Evolutionary conservation across 2,797 vertebrate species (phyloP), one percentile per base, ranked within the genome.

Genomic region (Crocodylus rhombifer): DNA sequence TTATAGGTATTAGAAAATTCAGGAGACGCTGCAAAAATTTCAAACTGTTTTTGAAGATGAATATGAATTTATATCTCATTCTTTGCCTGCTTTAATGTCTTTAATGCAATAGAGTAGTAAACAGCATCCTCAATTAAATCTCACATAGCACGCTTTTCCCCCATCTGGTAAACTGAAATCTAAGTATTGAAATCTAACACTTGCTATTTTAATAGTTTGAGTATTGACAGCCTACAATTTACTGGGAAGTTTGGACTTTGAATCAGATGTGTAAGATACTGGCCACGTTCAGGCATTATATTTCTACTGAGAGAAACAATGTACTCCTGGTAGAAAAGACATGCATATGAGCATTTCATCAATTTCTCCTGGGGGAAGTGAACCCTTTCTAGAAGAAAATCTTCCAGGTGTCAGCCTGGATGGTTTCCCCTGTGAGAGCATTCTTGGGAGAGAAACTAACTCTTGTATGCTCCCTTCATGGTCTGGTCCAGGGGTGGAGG

Each of bases 11-110:
- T 30, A 95, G 81, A 84, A 91, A 75, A 77, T 89, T 77, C 58
- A 89, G 85, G 89, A 64, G 26, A 2, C 18, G 58, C 86, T 88
- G 77, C 78, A 51, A 92, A 92, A 89, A 89, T 93, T 93, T 95
- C 92, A 71, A 81, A 79, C 94, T 84, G 91, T 79, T 80, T 93
- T 87, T 71, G 77, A 86, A 84, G 55, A 77, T 80, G 30, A 75
- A 55, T 14, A 30, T 30, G 15, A 5, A 14, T 79, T 84, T 1
- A 0, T 51, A 36, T 36, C 12, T 23, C 23, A 73, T 23, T 63
- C 63, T 57, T 51, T 58, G 8, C 80, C 92, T 73, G 51, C 93
- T 86, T 84, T 1, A 92, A 88, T 74, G 60, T 0, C 1, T 26
- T 88, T 92, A 92, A 36, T 51, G 42, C n/a, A 26, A 15, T 51